A percentile compares a stretch with the other conserved stretches of the same genome.
Evolutionary conservation across 2,113 vertebrate genomes (phyloP).

Genomic region (Irena cyanogastra): DNA sequence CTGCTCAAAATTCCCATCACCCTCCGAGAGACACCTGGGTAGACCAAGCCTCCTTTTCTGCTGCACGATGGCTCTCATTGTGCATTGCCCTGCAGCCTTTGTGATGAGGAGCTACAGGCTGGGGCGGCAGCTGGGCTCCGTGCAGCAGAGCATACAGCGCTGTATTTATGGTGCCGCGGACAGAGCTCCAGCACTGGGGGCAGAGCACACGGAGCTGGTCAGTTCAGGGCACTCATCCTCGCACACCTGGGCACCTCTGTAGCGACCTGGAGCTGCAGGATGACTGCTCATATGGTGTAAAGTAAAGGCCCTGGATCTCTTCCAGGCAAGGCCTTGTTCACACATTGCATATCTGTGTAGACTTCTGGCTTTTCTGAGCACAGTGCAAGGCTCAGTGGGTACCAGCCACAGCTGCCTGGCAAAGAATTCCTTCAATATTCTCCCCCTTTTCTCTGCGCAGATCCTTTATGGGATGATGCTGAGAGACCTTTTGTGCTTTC

Average conservation of each 20-base stretch:
- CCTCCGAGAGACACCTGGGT: not conserved
- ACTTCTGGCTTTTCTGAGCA: not conserved
- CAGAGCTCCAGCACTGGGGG: not conserved
- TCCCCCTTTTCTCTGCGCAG: not conserved
- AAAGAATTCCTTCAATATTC: slow-evolving; percentile 16
- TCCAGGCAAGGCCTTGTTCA: not conserved
- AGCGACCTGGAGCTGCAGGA: slow-evolving; percentile 10
- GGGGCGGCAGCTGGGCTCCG: rapidly evolving
- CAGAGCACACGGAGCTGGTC: not conserved
- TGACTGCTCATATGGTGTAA: not conserved
- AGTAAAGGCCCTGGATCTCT: slow-evolving; percentile 1
- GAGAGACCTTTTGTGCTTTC: slow-evolving; percentile 1
- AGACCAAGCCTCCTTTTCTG: not conserved
- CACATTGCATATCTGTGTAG: not conserved
- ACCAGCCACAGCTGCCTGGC: slow-evolving; percentile 52
- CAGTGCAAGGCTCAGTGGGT: not conserved
- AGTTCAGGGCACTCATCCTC: not conserved
- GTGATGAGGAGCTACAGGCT: not conserved
- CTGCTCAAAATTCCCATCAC: not conserved
- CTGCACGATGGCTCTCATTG: not conserved
- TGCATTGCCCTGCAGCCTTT: not conserved
- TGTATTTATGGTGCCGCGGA: not conserved
- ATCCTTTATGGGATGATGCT: not conserved
- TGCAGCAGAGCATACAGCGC: not conserved
- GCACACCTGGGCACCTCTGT: not conserved